Base-by-base conservation (phyloP, 1,140 invertebrate species). In the Achatina immaculata region DNA sequence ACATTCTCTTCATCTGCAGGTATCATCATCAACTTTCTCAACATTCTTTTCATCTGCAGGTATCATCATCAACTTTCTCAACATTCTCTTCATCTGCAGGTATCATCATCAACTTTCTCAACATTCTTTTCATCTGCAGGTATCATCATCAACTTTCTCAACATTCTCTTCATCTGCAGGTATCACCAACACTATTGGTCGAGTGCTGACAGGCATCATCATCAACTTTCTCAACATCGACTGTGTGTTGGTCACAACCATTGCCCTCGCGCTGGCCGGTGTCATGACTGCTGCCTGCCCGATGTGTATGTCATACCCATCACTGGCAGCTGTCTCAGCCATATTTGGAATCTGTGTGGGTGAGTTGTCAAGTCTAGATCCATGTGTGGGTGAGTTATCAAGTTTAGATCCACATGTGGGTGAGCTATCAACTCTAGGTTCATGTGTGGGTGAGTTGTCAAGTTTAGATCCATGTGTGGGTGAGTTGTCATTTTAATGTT, bases 331-430 rank as follows among this genome's bases (percentile, higher is more conserved):
- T 2, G 95, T 97, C 90, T 94, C 97, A n/a, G 94, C 96, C 71
- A 94, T 96, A 86, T 99, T 99, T 90, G 98, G 98, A 76, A 93
- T 99, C 82, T 97, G 97, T 88, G 96, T 99, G 79, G 97, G 97
- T 98, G 93, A 95, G 96, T 95, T 16, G 16, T 7, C n/a, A n/a
- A n/a, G n/a, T n/a, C n/a, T n/a, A n/a, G n/a, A n/a, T n/a, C n/a
- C n/a, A 14, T 24, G 24, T 51, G 24, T 14, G 11, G 48, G 48
- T 14, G 48, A 51, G 48, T 51, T 51, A 11, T 51, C 24, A 51
- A n/a, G n/a, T n/a, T n/a, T n/a, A n/a, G n/a, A n/a, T n/a, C n/a
- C n/a, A n/a, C n/a, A n/a, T n/a, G n/a, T n/a, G n/a, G n/a, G n/a
- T n/a, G n/a, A n/a, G n/a, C n/a, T n/a, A n/a, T n/a, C n/a, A n/a